phyloP scores from a whole-genome alignment of 2,113 vertebrate genomes.

The Bos indicus region DNA sequence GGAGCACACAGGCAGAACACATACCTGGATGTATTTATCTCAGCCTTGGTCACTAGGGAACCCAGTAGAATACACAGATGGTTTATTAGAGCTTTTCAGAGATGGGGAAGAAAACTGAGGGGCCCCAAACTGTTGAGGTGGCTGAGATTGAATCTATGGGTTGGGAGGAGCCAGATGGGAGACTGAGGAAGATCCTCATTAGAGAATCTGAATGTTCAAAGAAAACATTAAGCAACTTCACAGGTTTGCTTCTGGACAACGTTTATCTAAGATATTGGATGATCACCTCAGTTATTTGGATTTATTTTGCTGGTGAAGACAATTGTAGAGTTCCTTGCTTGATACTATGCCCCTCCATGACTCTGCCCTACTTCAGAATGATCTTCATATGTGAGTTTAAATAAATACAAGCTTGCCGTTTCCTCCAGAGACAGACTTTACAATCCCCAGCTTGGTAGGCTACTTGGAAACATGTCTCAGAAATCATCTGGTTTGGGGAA shows the following conservation, averaged over 20 bases:
- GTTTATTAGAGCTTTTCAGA: neutral
- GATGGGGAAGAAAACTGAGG: neutral
- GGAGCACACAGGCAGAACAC: neutral
- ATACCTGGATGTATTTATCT: neutral
- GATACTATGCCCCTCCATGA: neutral
- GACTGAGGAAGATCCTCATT: neutral
- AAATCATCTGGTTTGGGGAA: constrained; percentile 70
- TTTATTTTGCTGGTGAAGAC: constrained; percentile 16
- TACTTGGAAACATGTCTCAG: constrained; percentile 55
- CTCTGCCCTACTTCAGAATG: neutral
- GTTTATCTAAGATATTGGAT: neutral
- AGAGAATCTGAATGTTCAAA: neutral
- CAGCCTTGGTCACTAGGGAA: neutral
- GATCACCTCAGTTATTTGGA: neutral
- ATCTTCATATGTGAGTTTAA: constrained; percentile 49
- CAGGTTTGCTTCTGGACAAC: neutral
- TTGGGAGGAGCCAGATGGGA: neutral
- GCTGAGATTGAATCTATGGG: neutral
- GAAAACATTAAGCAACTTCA: neutral
- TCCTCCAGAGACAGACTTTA: constrained; percentile 46
- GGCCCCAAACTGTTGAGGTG: neutral
- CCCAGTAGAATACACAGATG: neutral
- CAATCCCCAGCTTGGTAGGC: neutral
- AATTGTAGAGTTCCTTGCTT: neutral
- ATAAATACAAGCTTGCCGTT: constrained; percentile 25